Conservation (phyloP, 2,113 vertebrate genomes). For the Hippopotamus amphibius region DNA sequence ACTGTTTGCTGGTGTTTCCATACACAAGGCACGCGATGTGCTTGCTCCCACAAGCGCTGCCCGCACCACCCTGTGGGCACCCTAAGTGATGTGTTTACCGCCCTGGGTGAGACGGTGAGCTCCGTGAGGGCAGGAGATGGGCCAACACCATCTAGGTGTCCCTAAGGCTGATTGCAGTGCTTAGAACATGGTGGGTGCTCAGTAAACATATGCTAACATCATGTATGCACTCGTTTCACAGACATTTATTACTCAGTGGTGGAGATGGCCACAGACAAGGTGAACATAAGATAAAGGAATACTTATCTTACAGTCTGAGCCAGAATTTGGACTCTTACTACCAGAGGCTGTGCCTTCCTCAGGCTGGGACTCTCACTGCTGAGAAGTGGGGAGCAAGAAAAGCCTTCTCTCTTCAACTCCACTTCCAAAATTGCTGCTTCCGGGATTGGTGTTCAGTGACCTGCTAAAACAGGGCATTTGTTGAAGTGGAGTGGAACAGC, state of each 20-base stretch:
- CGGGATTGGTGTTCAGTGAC: accelerated
- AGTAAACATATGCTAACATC: background rate
- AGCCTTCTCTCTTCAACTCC: no score
- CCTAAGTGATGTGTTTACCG: background rate
- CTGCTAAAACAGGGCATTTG: background rate
- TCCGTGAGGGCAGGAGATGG: background rate
- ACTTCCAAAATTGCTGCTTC: background rate
- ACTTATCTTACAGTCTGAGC: background rate
- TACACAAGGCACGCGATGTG: background rate
- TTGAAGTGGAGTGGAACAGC: no score
- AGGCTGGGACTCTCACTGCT: background rate
- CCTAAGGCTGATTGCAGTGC: background rate
- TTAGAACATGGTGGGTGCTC: background rate
- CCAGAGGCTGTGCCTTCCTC: background rate
- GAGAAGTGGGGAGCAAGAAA: background rate
- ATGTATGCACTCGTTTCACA: background rate
- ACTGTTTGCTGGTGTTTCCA: background rate
- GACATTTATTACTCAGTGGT: no score
- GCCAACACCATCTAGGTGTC: background rate
- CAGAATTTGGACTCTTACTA: background rate
- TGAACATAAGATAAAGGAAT: background rate
- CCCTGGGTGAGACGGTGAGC: background rate
- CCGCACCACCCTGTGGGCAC: background rate
- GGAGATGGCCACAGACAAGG: background rate
- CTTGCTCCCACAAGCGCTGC: background rate